phyloP scores from a whole-genome alignment of 2,888 invertebrate genomes.

The Automeris io region DNA sequence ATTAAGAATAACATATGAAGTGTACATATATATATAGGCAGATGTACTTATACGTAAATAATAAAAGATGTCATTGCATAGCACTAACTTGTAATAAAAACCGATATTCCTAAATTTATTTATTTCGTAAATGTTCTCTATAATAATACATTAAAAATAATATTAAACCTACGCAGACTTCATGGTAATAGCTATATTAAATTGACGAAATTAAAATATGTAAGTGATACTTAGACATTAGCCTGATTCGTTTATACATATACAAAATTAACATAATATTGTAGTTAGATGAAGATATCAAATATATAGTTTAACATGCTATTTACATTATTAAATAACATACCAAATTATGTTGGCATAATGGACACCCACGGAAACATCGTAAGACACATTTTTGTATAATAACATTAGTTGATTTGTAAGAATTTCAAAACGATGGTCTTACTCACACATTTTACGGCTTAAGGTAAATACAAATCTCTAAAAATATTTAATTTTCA shows the following conservation, averaged over 20 bases:
- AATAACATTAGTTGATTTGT: background rate
- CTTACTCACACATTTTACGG: background rate
- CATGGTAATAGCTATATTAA: slow-evolving; percentile 46
- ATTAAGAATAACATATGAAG: background rate
- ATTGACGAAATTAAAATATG: slow-evolving; percentile 56
- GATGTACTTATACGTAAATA: background rate
- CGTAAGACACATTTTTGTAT: slow-evolving; percentile 16
- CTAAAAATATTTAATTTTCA: slow-evolving; percentile 13
- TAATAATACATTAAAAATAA: slow-evolving; percentile 41
- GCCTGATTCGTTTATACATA: slow-evolving; percentile 45
- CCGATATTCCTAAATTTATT: slow-evolving; percentile 24
- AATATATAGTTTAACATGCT: slow-evolving; percentile 41
- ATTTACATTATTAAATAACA: slow-evolving; percentile 75
- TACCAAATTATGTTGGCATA: slow-evolving; percentile 73
- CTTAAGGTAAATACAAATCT: slow-evolving; percentile 14
- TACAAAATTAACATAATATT: slow-evolving; percentile 48
- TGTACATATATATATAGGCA: background rate
- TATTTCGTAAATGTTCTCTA: slow-evolving; percentile 15
- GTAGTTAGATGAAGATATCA: slow-evolving; percentile 50
- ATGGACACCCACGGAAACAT: slow-evolving; percentile 56
- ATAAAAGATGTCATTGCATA: background rate
- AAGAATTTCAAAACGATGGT: background rate
- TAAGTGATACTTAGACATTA: slow-evolving; percentile 47
- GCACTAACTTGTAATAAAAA: slow-evolving; percentile 1
- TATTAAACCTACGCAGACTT: slow-evolving; percentile 59